Percentiles rank a stretch among this genome's conserved stretches.
These are phyloP conservation scores for Oscheius sp. DNA, from an alignment of 2,888 invertebrate species.

Conservation along the genomic window DNA sequence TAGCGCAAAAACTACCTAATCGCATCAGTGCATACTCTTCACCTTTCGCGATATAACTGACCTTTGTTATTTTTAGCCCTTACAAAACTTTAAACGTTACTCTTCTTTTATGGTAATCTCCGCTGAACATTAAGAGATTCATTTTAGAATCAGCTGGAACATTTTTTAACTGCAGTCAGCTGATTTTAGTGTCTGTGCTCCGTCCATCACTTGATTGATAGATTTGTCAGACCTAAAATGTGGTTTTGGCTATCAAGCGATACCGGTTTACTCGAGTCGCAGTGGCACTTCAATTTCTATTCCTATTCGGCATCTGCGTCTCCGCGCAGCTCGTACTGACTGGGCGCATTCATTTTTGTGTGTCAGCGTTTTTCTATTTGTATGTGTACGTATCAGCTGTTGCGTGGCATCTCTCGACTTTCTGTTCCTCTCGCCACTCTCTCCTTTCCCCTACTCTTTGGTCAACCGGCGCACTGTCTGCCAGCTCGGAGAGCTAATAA, in stretches of 20 bases:
- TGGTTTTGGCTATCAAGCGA: conserved; percentile 21
- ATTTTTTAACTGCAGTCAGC: no score
- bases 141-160: no score
- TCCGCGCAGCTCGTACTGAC: background rate
- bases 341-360: conserved; percentile 27
- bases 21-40: conserved; percentile 30
- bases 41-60: no score
- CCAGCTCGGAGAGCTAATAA: conserved; percentile 29
- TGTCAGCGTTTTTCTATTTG: conserved; percentile 29
- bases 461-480: conserved; percentile 27
- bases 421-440: conserved; percentile 18
- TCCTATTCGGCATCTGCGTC: conserved; percentile 2
- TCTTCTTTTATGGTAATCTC: background rate
- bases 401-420: conserved; percentile 28
- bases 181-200: background rate
- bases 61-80: no score
- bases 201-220: no score
- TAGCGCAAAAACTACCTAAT: conserved; percentile 31
- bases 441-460: conserved; percentile 17
- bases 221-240: conserved; percentile 13
- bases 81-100: background rate
- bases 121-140: no score
- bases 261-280: conserved; percentile 27
- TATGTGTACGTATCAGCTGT: conserved; percentile 34
- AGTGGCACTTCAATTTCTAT: conserved; percentile 10